Base-by-base conservation (phyloP, 2,797 vertebrate species). In the Rhyacichthys aspro region DNA sequence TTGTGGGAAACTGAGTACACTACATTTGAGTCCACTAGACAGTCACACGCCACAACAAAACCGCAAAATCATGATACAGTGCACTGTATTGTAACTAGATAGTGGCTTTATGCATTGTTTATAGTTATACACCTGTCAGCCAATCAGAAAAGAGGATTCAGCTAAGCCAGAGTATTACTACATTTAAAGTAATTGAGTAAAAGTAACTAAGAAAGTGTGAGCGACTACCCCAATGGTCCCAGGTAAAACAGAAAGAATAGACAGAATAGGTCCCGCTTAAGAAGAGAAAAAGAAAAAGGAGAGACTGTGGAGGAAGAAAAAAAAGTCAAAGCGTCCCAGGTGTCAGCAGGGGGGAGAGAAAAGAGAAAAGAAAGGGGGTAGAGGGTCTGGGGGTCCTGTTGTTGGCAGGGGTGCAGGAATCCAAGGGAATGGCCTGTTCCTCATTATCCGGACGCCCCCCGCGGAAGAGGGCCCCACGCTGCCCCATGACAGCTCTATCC, bases 381-480 rank as follows among this genome's bases (percentile, higher is more conserved):
- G 66, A 73, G 76, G 78, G 78, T 78, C 68, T 80, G 78, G 82
- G 83, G 82, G 81, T 86, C 84, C 82, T 71, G 80, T 66, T 82
- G 76, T 79, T 87, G 73, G 85, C 82, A 84, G 86, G 90, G 87
- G 83, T 78, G 75, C 81, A 84, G 82, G 87, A 91, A 91, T 92
- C 87, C 63, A 77, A 83, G 71, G 76, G 85, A 90, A 90, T 78
- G 83, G 88, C 74, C 90, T 92, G 90, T 87, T 90, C 86, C 90
- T 92, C 89, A 91, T 93, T 93, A 93, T 86, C 78, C 62, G 68
- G 78, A 74, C 82, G 63, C 73, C 78, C 86, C 59, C 66, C 67
- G 57, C 36, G 37, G 53, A 64, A 56, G 67, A 79, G 74, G 72
- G 60, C 83, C 71, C 75, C 70, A 66, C 72, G 54, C 36, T 67